phyloP scores from a whole-genome alignment of 2,797 vertebrate genomes.

The Cyprinodon diabolis region DNA sequence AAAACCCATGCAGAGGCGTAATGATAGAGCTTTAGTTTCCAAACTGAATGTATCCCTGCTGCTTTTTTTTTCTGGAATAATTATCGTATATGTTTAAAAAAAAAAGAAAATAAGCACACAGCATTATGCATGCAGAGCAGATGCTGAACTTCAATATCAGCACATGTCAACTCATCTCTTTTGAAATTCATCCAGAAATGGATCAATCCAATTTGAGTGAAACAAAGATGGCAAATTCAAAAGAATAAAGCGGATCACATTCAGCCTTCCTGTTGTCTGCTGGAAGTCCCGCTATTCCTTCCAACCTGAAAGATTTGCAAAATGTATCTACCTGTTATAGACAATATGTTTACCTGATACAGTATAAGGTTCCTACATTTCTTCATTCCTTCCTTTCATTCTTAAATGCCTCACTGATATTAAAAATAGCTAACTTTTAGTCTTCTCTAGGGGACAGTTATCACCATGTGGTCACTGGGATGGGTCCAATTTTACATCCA shows the following conservation, averaged over 20 bases:
- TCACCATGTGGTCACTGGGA: too few species aligned
- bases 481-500: too few species aligned
- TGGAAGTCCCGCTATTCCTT: too few species aligned
- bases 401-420: too few species aligned
- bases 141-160: neutral
- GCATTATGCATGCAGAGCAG: constrained; percentile 32
- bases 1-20: constrained; percentile 59
- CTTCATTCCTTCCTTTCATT: too few species aligned
- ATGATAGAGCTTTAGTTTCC: constrained; percentile 49
- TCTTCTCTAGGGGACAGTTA: too few species aligned
- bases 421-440: too few species aligned
- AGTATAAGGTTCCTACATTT: too few species aligned
- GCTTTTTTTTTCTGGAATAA: constrained; percentile 32
- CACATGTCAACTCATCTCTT: neutral
- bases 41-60: constrained; percentile 21
- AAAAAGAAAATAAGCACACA: constrained; percentile 23
- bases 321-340: too few species aligned
- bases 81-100: constrained; percentile 50
- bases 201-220: neutral
- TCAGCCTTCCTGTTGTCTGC: neutral
- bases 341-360: too few species aligned
- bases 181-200: neutral
- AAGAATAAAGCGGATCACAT: neutral
- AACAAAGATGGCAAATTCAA: neutral
- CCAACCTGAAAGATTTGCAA: too few species aligned